phyloP scores from a whole-genome alignment of 2,888 invertebrate genomes.

The Agrotis exclamationis region DNA sequence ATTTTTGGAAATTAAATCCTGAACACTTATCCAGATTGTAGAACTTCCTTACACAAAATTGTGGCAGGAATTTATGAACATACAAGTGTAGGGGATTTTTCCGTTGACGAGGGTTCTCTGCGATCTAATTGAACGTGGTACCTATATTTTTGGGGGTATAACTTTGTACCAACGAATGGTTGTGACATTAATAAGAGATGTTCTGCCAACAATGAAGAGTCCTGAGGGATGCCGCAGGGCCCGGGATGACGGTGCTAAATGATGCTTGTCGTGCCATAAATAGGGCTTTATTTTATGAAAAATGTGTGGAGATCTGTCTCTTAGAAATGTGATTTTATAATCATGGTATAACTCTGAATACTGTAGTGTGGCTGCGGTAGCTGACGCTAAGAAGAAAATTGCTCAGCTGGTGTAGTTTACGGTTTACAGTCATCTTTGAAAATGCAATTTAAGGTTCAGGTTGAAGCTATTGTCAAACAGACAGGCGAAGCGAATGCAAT shows the following conservation, averaged over 20 bases:
- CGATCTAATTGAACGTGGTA: slow-evolving; percentile 79
- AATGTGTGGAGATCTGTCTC: slow-evolving; percentile 11
- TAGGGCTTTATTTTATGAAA: slow-evolving; percentile 37
- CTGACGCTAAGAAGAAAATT: too few relatives aligned
- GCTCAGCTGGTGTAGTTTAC: background rate
- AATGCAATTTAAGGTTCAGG: background rate
- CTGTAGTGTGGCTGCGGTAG: background rate
- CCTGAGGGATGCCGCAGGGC: slow-evolving; percentile 45
- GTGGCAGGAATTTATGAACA: slow-evolving; percentile 78
- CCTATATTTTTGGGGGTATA: slow-evolving; percentile 56
- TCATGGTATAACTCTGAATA: background rate
- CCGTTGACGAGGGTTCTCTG: slow-evolving; percentile 80
- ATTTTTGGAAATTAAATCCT: slow-evolving; percentile 60
- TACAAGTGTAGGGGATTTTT: slow-evolving; percentile 75
- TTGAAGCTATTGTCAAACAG: too few relatives aligned
- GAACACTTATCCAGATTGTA: slow-evolving; percentile 65
- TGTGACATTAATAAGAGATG: slow-evolving; percentile 63
- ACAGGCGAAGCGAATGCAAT: too few relatives aligned
- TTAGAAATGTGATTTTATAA: slow-evolving; percentile 9
- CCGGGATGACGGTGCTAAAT: slow-evolving; percentile 56
- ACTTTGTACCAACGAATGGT: slow-evolving; percentile 58
- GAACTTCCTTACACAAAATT: slow-evolving; percentile 70
- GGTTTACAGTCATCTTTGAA: background rate
- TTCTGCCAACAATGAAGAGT: slow-evolving; percentile 55
- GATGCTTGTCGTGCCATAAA: slow-evolving; percentile 28